Evolutionary conservation across 2,888 invertebrate genomes (phyloP).

Genomic region (Oxystoma pomonae): DNA sequence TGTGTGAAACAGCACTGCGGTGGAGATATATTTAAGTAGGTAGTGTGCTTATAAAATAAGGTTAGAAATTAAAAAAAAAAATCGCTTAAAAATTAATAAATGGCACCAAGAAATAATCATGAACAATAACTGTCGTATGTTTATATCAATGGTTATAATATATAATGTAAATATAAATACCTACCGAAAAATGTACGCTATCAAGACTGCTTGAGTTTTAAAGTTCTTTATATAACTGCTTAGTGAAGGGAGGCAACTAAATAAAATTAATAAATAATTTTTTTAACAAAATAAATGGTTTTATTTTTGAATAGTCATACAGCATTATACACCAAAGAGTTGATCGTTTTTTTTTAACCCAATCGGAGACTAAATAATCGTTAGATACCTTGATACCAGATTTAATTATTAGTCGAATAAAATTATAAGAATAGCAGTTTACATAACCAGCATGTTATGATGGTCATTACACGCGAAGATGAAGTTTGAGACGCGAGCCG

Average conservation of each 20-base stretch:
- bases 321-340: too few relatives aligned
- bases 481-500: too few relatives aligned
- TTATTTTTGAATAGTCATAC: too few relatives aligned
- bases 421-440: too few relatives aligned
- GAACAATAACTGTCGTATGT: neutral
- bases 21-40: too few relatives aligned
- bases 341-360: too few relatives aligned
- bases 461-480: too few relatives aligned
- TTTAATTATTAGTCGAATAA: too few relatives aligned
- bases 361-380: too few relatives aligned
- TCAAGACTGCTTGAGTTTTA: neutral
- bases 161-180: neutral
- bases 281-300: neutral
- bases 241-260: neutral
- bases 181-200: neutral
- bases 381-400: too few relatives aligned
- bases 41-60: neutral
- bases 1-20: neutral
- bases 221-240: neutral
- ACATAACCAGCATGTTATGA: too few relatives aligned
- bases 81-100: neutral
- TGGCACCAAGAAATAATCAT: neutral
- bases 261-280: neutral
- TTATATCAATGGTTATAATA: neutral
- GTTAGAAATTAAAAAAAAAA: neutral